Evolutionary conservation across 2,113 vertebrate genomes (phyloP).

Genomic region (Oenanthe oenanthe): DNA sequence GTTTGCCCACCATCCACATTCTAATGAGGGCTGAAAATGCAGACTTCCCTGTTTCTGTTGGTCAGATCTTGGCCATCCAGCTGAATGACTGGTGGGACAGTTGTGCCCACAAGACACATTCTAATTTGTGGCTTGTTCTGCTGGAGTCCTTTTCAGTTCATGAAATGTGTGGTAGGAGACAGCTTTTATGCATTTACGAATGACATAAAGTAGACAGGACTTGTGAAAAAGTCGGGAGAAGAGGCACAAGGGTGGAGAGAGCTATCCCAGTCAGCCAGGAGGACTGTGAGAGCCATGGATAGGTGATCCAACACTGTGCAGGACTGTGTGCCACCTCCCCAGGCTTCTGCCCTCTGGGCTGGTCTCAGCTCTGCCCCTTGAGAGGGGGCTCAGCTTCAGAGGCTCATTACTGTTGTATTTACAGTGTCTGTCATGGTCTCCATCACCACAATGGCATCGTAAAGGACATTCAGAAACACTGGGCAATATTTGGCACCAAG

Average conservation of each 20-base stretch:
- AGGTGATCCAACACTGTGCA: neutral
- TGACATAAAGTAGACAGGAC: neutral
- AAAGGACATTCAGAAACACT: neutral
- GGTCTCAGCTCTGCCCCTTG: neutral
- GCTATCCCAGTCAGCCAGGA: neutral
- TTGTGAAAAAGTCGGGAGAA: neutral
- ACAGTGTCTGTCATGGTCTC: neutral
- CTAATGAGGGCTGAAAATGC: neutral
- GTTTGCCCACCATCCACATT: rapidly evolving
- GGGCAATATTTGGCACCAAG: neutral
- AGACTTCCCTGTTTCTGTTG: neutral
- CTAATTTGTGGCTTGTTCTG: neutral
- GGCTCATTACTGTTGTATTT: neutral
- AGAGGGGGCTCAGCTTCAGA: rapidly evolving
- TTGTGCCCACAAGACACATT: neutral
- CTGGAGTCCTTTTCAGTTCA: neutral
- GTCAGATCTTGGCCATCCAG: rapidly evolving
- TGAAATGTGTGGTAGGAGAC: neutral
- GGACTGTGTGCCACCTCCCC: neutral
- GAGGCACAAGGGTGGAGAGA: neutral
- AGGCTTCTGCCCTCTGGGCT: neutral
- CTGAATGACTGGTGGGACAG: neutral
- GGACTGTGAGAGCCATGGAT: neutral
- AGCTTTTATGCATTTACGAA: neutral
- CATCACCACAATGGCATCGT: neutral